Evolutionary conservation across 2,888 invertebrate species (phyloP).

Genomic region (Lasioglossum figueresi): DNA sequence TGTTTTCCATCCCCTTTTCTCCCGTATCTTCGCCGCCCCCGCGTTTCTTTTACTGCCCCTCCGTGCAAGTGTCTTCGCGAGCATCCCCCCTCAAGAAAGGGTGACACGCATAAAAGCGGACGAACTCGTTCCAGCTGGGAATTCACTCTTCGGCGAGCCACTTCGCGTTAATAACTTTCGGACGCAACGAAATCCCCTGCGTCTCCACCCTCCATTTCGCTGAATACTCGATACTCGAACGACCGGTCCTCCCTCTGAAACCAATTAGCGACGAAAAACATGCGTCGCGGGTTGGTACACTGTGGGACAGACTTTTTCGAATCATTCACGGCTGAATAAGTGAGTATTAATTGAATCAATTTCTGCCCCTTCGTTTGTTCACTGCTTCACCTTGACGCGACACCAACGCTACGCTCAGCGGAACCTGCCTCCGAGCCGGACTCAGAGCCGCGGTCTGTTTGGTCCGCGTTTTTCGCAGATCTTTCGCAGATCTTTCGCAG

Average conservation of each 20-base stretch:
- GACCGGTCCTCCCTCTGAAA: neutral
- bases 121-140: constrained; percentile 30
- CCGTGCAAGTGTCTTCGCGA: constrained; percentile 23
- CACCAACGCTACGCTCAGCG: no score
- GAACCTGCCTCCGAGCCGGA: no score
- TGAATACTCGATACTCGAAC: neutral
- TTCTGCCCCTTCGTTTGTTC: no score
- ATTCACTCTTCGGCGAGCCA: constrained; percentile 49
- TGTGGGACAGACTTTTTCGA: no score
- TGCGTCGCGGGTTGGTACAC: neutral
- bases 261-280: neutral
- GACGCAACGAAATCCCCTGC: constrained; percentile 5
- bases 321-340: no score
- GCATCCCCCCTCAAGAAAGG: constrained; percentile 17
- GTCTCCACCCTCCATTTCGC: neutral
- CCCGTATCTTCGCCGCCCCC: constrained; percentile 16
- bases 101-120: constrained; percentile 59
- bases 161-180: constrained; percentile 48
- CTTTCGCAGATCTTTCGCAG: no score
- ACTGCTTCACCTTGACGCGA: no score
- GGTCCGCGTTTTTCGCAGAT: no score
- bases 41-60: constrained; percentile 38
- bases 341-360: no score
- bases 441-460: no score
- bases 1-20: constrained; percentile 9